Evolutionary conservation across 2,113 vertebrate genomes (phyloP).

Genomic region (Proterorhinus semilunaris): DNA sequence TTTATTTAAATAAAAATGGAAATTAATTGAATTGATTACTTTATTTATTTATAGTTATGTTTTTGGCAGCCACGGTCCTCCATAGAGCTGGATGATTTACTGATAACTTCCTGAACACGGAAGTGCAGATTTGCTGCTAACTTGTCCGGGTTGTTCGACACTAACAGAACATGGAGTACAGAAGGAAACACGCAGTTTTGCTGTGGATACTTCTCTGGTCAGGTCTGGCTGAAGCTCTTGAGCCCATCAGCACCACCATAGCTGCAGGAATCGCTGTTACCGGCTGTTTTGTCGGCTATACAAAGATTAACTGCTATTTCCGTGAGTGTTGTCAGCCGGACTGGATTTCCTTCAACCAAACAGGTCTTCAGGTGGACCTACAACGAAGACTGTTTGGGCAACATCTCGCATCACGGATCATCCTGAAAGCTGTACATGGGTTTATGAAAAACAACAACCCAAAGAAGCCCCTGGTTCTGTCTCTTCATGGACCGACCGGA

Average conservation of each 20-base stretch:
- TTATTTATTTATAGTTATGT: too few relatives aligned
- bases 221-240: constrained; percentile 50
- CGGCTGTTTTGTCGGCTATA: constrained; percentile 71
- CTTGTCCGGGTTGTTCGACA: constrained; percentile 31
- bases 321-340: constrained; percentile 77
- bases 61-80: too few relatives aligned
- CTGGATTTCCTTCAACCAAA: constrained; percentile 75
- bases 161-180: constrained; percentile 35
- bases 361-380: constrained; percentile 80
- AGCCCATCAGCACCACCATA: constrained; percentile 76
- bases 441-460: constrained; percentile 85
- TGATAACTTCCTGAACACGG: too few relatives aligned
- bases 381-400: constrained; percentile 87
- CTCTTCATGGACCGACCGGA: constrained; percentile 92
- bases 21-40: too few relatives aligned
- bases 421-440: constrained; percentile 85
- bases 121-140: too few relatives aligned
- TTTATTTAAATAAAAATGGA: too few relatives aligned
- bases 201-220: constrained; percentile 41
- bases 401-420: constrained; percentile 85
- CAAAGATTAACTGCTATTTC: constrained; percentile 69
- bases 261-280: constrained; percentile 78
- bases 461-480: constrained; percentile 91
- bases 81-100: too few relatives aligned
- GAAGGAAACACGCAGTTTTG: constrained; percentile 26